Conservation (phyloP, 2,797 vertebrate genomes). For the Xenentodon cancila region DNA sequence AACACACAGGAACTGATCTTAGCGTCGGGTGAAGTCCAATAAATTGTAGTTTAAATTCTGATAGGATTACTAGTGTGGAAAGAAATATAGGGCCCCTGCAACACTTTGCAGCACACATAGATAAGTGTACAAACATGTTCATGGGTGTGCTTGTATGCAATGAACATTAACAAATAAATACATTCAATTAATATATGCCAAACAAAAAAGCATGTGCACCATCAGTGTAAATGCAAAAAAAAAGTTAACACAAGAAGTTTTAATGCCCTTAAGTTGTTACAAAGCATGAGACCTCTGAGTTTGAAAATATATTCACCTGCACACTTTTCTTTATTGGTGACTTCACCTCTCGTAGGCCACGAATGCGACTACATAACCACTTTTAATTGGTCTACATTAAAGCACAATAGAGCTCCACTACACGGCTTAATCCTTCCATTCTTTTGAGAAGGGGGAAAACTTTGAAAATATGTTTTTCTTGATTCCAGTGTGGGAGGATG, state of each 20-base stretch:
- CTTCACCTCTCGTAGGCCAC: constrained; percentile 41
- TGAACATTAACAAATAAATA: too few species aligned
- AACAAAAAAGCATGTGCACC: not conserved
- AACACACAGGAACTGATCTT: too few species aligned
- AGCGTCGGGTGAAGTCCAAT: too few species aligned
- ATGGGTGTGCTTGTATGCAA: too few species aligned
- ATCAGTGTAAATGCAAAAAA: constrained; percentile 26
- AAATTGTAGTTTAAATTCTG: too few species aligned
- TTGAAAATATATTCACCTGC: constrained; percentile 29
- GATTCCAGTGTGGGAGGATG: constrained; percentile 39
- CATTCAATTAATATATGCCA: not conserved
- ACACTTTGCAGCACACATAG: too few species aligned
- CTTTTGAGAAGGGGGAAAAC: constrained; percentile 58
- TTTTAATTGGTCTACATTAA: constrained; percentile 74
- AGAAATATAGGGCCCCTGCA: too few species aligned
- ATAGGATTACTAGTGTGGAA: too few species aligned
- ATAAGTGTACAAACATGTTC: too few species aligned
- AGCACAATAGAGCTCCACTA: constrained; percentile 43
- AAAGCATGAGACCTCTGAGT: constrained; percentile 41
- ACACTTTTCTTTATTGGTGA: constrained; percentile 43
- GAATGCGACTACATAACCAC: constrained; percentile 54
- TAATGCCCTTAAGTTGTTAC: constrained; percentile 42
- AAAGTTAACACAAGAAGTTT: constrained; percentile 22
- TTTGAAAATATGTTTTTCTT: constrained; percentile 75
- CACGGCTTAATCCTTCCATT: constrained; percentile 45